These are phyloP conservation scores for Seira ritae DNA, from an alignment of 2,888 invertebrate species.

Conservation along the genomic window DNA sequence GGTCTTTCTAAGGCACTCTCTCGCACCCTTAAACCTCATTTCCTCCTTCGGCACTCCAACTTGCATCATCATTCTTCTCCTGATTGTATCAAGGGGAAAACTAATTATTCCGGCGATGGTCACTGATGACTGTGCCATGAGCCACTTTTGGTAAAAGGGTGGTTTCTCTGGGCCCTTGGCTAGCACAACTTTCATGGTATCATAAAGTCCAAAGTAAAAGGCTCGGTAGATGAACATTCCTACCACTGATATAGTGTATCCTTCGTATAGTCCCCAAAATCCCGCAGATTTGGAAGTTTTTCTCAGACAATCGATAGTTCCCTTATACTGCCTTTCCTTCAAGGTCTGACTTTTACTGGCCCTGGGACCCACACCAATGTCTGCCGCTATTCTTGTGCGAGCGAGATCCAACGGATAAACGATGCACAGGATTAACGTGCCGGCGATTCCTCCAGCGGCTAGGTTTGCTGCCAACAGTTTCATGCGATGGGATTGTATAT, in stretches of 20 bases:
- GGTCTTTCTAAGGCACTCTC: slow-evolving; percentile 76
- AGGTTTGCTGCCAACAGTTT: slow-evolving; percentile 91
- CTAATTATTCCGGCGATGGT: slow-evolving; percentile 78
- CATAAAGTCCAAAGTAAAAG: slow-evolving; percentile 78
- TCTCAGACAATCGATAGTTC: slow-evolving; percentile 77
- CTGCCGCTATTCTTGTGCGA: slow-evolving; percentile 84
- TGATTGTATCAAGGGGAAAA: slow-evolving; percentile 80
- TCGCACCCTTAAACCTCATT: slow-evolving; percentile 77
- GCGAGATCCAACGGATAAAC: slow-evolving; percentile 97
- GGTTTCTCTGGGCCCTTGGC: slow-evolving; percentile 75
- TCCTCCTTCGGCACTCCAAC: slow-evolving; percentile 76
- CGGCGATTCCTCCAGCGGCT: slow-evolving; percentile 95
- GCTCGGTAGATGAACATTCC: slow-evolving; percentile 78
- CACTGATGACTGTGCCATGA: slow-evolving; percentile 75
- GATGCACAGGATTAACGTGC: slow-evolving; percentile 94
- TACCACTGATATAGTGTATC: slow-evolving; percentile 77
- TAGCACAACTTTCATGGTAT: slow-evolving; percentile 77
- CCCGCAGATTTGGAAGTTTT: slow-evolving; percentile 77
- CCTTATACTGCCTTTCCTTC: slow-evolving; percentile 79
- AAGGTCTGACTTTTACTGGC: slow-evolving; percentile 74
- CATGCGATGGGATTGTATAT: slow-evolving; percentile 94
- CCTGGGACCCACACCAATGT: slow-evolving; percentile 75
- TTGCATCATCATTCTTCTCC: slow-evolving; percentile 80
- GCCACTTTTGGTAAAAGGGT: slow-evolving; percentile 76
- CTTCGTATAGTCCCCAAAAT: slow-evolving; percentile 77